These are phyloP conservation scores for Beaufortia kweichowensis DNA, from an alignment of 2,113 vertebrate genomes.

Conservation along the genomic window DNA sequence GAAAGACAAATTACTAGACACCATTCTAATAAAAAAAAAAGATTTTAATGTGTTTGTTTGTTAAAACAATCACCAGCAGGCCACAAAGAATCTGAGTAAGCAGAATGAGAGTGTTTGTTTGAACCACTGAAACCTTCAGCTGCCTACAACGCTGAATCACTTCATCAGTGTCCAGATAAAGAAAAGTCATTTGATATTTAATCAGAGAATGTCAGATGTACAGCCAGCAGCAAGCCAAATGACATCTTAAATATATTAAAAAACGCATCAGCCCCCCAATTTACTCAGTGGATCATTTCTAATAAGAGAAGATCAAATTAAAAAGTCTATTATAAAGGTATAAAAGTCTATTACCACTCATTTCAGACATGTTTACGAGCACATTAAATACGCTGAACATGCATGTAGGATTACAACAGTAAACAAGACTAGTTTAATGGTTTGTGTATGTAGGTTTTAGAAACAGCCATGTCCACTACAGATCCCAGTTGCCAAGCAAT, in stretches of 20 bases:
- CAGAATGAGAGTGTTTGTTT: constrained; percentile 16
- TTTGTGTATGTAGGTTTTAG: neutral
- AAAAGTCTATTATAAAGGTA: neutral
- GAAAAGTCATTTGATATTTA: constrained; percentile 25
- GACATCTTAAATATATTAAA: constrained; percentile 2
- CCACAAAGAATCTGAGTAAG: neutral
- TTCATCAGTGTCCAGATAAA: constrained; percentile 6
- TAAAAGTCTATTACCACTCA: neutral
- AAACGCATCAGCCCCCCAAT: neutral
- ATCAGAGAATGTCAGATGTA: constrained; percentile 19
- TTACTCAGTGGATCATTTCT: neutral
- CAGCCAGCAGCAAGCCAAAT: neutral
- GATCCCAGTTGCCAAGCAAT: neutral
- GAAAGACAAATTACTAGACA: neutral
- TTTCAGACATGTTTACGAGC: neutral
- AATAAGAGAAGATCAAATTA: neutral
- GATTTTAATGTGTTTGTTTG: constrained; percentile 1
- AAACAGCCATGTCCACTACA: too few relatives aligned
- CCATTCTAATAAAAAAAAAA: constrained; percentile 19
- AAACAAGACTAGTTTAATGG: too few relatives aligned
- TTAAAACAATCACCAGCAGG: neutral
- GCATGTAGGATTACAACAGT: too few relatives aligned
- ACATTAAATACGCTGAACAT: too few relatives aligned
- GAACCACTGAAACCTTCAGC: neutral
- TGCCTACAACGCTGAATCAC: neutral